Evolutionary conservation across 1,140 invertebrate genomes (phyloP).

Genomic region (Sarcophaga bullata): DNA sequence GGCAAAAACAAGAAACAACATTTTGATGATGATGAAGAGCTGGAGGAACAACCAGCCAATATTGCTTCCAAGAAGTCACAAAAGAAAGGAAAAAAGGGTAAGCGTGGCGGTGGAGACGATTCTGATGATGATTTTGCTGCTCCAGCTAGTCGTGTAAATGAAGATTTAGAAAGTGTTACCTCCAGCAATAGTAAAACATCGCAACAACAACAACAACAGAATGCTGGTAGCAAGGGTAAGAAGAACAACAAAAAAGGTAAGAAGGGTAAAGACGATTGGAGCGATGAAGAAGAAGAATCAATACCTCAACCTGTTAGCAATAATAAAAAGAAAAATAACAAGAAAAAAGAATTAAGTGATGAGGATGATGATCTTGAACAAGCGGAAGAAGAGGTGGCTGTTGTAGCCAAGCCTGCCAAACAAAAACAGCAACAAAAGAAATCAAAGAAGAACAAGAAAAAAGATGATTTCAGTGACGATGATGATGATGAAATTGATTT

Average conservation of each 20-base stretch:
- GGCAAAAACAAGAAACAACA: constrained; percentile 72
- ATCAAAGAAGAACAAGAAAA: constrained; percentile 63
- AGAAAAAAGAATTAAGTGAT: constrained; percentile 46
- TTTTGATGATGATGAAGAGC: constrained; percentile 70
- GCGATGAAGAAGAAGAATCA: constrained; percentile 52
- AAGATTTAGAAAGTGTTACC: constrained; percentile 67
- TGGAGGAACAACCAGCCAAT: constrained; percentile 60
- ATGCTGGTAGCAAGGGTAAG: constrained; percentile 49
- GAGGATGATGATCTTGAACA: constrained; percentile 50
- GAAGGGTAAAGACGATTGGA: constrained; percentile 62
- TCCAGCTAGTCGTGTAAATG: constrained; percentile 55
- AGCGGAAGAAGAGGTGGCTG: neutral
- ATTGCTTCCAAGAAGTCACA: constrained; percentile 56
- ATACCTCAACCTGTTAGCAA: neutral
- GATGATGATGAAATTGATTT: constrained; percentile 47
- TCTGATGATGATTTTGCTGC: constrained; percentile 52
- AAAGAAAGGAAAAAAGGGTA: constrained; percentile 59
- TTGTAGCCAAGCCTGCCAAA: constrained; percentile 47
- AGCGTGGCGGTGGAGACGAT: constrained; percentile 57
- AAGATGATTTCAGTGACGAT: constrained; percentile 52
- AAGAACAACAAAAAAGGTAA: constrained; percentile 55
- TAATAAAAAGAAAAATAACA: constrained; percentile 35
- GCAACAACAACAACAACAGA: constrained; percentile 52
- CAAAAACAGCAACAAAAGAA: constrained; percentile 54
- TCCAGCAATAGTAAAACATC: constrained; percentile 66